Conservation (phyloP, 2,797 vertebrate genomes). For the Pseudomugil gertrudae region DNA sequence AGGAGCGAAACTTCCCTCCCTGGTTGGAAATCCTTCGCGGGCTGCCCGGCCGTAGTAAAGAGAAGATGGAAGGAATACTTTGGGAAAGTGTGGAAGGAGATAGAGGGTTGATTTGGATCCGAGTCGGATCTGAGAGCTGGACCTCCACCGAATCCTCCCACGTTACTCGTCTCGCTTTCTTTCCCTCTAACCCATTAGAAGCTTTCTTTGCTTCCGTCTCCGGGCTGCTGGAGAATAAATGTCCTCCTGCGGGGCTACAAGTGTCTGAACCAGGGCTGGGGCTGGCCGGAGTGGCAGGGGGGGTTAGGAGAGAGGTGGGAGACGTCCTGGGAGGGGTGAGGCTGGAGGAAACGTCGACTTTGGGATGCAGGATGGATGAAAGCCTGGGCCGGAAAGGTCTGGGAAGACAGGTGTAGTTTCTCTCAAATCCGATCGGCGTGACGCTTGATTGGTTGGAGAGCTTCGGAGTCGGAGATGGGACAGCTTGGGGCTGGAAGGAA, state of each 20-base stretch:
- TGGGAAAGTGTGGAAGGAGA: conserved; percentile 46
- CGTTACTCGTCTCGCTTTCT: conserved; percentile 59
- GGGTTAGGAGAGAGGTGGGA: conserved; percentile 54
- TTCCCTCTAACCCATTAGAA: conserved; percentile 30
- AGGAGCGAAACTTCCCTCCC: conserved; percentile 55
- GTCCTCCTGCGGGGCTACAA: conserved; percentile 30
- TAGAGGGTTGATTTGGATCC: conserved; percentile 27
- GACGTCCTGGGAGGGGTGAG: conserved; percentile 14
- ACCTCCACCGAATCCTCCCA: conserved; percentile 69
- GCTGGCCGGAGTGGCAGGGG: conserved; percentile 54
- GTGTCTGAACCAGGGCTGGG: conserved; percentile 42
- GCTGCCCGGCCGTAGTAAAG: conserved; percentile 66
- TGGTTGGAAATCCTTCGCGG: conserved; percentile 39
- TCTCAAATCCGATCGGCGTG: conserved; percentile 65
- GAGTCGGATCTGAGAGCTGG: conserved; percentile 31
- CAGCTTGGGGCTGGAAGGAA: conserved; percentile 15
- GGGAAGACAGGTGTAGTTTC: conserved; percentile 49
- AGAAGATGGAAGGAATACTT: conserved; percentile 68
- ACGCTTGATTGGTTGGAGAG: conserved; percentile 9
- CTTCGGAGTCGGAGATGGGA: conserved; percentile 35
- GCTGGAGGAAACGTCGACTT: conserved; percentile 15
- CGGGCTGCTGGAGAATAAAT: conserved; percentile 48
- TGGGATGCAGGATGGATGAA: conserved; percentile 29
- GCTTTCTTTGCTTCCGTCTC: conserved; percentile 59
- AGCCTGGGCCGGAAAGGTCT: conserved; percentile 47